Evolutionary conservation across 1,140 invertebrate species (phyloP), one percentile per base, ranked within the genome.

Genomic region (Pygmarrhopalites habei): DNA sequence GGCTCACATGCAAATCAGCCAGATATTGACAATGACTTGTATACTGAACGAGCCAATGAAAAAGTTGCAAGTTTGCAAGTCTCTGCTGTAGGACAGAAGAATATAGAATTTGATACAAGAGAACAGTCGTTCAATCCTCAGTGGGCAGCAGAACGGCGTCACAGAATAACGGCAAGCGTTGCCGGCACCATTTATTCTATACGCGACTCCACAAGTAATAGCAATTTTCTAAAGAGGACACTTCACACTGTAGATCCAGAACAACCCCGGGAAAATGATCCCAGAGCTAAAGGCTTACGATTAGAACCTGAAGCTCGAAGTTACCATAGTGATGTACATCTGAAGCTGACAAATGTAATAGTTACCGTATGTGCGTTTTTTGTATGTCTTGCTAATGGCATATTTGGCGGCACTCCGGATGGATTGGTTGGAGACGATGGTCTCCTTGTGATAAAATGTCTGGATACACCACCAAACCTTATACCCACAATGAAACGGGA

Each of bases 151-250:
- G 10, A 60, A 1, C 4, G 64, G 14, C 39, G 32, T n/a, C 26
- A 55, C 26, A n/a, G 64, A 25, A 61, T 65, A 2, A 61, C 59
- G 15, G 64, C 64, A 1, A 46, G 30, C 15, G 44, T 55, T 14
- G 58, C 51, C 2, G 43, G 44, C 2, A 1, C 3, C 44, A 63
- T 63, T 58, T 49, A 39, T 39, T 35, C 5, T 2, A 2, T 63
- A 1, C 12, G 53, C 21, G 55, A 58, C n/a, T 5, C 25, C 7
- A 63, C 61, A 2, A 41, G 49, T 30, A 63, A 63, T 41, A 30
- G 39, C 2, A 26, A 28, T 39, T 23, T 39, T 2, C 10, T 57
- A 21, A 46, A 57, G 21, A 17, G 2, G 19, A 29, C n/a, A 29
- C 29, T 55, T 32, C n/a, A 55, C 14, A 17, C 29, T n/a, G 52